A percentile compares a stretch with the other conserved stretches of the same genome.
Conservation (phyloP, 2,888 invertebrate genomes). For the Endomychus coccineus region DNA sequence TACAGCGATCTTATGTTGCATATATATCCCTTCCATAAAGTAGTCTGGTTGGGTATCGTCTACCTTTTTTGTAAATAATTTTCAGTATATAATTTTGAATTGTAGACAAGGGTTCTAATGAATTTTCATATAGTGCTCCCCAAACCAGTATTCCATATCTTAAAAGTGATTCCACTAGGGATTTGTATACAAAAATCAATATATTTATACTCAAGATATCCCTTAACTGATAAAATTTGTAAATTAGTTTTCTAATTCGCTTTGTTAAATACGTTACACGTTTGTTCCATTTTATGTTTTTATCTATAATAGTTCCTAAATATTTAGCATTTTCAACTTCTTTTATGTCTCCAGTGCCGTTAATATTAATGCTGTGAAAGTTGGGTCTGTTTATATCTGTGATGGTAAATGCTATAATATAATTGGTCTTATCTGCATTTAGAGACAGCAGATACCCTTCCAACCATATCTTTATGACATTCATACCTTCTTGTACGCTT, state of each 20-base stretch:
- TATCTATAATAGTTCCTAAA: constrained; percentile 2
- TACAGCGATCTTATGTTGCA: constrained; percentile 4
- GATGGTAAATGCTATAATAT: constrained; percentile 4
- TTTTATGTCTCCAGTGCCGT: not conserved
- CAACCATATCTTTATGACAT: constrained; percentile 5
- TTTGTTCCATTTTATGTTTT: constrained; percentile 2
- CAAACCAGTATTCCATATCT: constrained; percentile 6
- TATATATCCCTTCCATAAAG: not conserved
- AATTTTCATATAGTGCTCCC: constrained; percentile 3
- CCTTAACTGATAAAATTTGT: constrained; percentile 1
- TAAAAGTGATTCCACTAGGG: constrained; percentile 5
- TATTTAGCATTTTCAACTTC: constrained; percentile 4
- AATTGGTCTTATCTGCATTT: constrained; percentile 2
- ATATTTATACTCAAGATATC: constrained; percentile 1
- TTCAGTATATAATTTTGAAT: constrained; percentile 5
- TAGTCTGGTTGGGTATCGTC: constrained; percentile 2
- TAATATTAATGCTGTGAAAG: constrained; percentile 2
- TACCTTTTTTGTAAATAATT: constrained; percentile 3
- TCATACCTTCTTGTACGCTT: constrained; percentile 1
- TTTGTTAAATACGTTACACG: too few species aligned
- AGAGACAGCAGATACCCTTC: constrained; percentile 2
- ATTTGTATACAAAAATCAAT: constrained; percentile 5
- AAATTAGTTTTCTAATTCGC: constrained; percentile 1
- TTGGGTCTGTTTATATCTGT: constrained; percentile 5
- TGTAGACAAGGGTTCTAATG: constrained; percentile 1